Conservation (phyloP, 2,797 vertebrate species). For the Ptychobarbus kaznakovi region DNA sequence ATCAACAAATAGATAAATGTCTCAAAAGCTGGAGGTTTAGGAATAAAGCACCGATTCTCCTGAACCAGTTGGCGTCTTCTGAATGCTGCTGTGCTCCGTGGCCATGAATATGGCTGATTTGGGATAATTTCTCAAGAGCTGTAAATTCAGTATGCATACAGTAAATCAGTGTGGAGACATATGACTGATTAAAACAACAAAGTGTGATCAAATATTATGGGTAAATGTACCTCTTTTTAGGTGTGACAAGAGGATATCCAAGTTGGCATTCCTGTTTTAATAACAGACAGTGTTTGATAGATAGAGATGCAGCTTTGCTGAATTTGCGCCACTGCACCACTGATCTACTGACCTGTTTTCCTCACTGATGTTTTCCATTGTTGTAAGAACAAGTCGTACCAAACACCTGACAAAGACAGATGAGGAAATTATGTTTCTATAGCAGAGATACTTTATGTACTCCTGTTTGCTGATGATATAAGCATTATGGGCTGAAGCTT, state of each 20-base stretch:
- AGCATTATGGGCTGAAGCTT: not conserved
- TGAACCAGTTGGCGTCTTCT: slow-evolving; percentile 90
- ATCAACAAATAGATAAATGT: slow-evolving; percentile 3
- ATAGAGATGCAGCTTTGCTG: not conserved
- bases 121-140: slow-evolving; percentile 83
- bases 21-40: not conserved
- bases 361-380: slow-evolving; percentile 69
- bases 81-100: slow-evolving; percentile 68
- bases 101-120: slow-evolving; percentile 60
- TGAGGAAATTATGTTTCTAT: not conserved
- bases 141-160: slow-evolving; percentile 45
- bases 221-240: slow-evolving; percentile 70
- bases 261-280: slow-evolving; percentile 64
- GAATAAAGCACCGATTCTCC: slow-evolving; percentile 85
- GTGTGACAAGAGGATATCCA: slow-evolving; percentile 76
- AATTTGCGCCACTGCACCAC: not conserved
- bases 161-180: slow-evolving; percentile 23
- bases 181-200: slow-evolving; percentile 36
- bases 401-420: slow-evolving; percentile 83
- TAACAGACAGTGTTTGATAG: not conserved
- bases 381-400: slow-evolving; percentile 81
- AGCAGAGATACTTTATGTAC: slow-evolving; percentile 10
- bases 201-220: not conserved
- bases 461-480: slow-evolving; percentile 12
- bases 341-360: slow-evolving; percentile 71